Evolutionary conservation across 1,140 invertebrate species (phyloP), one percentile per base, ranked within the genome.

Genomic region (Aphelinus atriplicis): DNA sequence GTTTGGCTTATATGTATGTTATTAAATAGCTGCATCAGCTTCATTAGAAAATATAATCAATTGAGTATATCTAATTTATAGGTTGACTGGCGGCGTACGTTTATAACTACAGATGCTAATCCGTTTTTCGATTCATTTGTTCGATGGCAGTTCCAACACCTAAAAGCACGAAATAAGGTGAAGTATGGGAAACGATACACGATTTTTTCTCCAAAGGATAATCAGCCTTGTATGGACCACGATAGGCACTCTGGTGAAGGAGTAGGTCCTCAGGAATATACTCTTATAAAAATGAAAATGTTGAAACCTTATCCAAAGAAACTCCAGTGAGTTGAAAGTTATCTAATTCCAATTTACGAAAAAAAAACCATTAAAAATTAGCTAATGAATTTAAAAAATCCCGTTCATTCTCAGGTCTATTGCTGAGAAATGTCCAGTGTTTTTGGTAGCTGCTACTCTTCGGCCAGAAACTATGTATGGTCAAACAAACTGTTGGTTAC

Each of bases 381-480:
- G 26, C 7, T 60, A 47, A 45, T 45, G 26, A 73, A 42, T 55
- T 71, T 56, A 9, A 60, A 69, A 74, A 55, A 60, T 70, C 78
- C 80, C 79, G 71, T 79, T 43, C 48, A 69, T 78, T 89, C 89
- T 62, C 77, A 93, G 92, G 64, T 69, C 80, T 70, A 85, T 92
- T 67, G 79, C 85, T 74, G 87, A 87, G 3, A 91, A 92, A 82
- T 83, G 90, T 6, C 60, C 75, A 47, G 90, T 98, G 45, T 98
- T 89, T 85, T 90, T 99, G 63, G 97, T 99, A 9, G 97, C 98
- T 57, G 98, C 97, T n/a, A 99, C 98, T 26, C 88, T 99, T 4
- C 89, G 98, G 78, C 98, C 98, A 7, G 98, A 99, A 89, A 99
- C 98, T 1, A 99, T 99, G 98, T 99, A 99, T 86, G 98, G 98